Percentiles rank a stretch among this genome's conserved stretches.
phyloP scores from a whole-genome alignment of 2,888 invertebrate genomes.

The Dicyrtomina minuta region DNA sequence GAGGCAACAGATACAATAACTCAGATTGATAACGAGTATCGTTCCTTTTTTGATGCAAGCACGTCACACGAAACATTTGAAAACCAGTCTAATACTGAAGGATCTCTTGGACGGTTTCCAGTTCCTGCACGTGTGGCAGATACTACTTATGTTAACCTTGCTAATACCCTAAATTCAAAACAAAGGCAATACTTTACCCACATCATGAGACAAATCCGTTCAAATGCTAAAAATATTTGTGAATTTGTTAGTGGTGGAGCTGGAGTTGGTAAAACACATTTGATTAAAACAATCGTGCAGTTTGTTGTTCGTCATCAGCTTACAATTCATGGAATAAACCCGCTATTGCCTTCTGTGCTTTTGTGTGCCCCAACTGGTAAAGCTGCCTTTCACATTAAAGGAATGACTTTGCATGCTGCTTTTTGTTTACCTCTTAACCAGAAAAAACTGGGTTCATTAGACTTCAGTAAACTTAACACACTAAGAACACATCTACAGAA shows the following conservation, averaged over 20 bases:
- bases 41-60: background rate
- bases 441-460: background rate
- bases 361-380: slow-evolving; percentile 46
- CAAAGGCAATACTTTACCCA: slow-evolving; percentile 31
- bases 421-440: slow-evolving; percentile 41
- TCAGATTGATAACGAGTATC: background rate
- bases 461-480: slow-evolving; percentile 1
- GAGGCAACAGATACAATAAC: background rate
- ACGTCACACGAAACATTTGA: background rate
- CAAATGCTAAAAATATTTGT: slow-evolving; percentile 31
- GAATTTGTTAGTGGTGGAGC: slow-evolving; percentile 53
- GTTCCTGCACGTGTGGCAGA: background rate
- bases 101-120: background rate
- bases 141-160: background rate
- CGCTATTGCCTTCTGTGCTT: background rate
- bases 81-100: background rate
- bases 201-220: slow-evolving; percentile 14
- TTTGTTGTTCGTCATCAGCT: background rate
- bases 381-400: slow-evolving; percentile 52
- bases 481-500: background rate
- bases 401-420: slow-evolving; percentile 52
- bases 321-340: background rate
- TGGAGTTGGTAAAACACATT: slow-evolving; percentile 54
- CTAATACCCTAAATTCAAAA: slow-evolving; percentile 27
- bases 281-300: slow-evolving; percentile 51